Evolutionary conservation across 2,888 invertebrate species (phyloP).

Genomic region (Adela reaumurella): DNA sequence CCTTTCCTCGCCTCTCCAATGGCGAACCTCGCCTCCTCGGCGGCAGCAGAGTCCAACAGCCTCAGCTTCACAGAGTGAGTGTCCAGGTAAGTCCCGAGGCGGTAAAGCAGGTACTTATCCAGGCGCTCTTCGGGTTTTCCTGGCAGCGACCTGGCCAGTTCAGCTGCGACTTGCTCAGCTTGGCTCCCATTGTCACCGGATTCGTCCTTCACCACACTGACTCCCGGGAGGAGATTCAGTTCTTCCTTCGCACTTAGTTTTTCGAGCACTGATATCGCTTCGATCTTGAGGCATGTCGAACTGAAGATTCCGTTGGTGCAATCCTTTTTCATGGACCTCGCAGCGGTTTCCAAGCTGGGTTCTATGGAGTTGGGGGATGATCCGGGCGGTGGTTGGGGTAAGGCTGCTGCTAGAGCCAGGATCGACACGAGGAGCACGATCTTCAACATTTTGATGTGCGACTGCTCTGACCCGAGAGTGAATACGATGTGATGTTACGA

Average conservation of each 20-base stretch:
- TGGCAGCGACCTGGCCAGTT: slow-evolving; percentile 71
- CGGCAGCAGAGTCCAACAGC: slow-evolving; percentile 61
- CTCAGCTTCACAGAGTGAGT: slow-evolving; percentile 71
- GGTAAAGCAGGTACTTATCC: slow-evolving; percentile 70
- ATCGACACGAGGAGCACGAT: slow-evolving; percentile 17
- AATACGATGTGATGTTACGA: slow-evolving; percentile 40
- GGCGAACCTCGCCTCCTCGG: slow-evolving; percentile 55
- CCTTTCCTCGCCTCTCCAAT: slow-evolving; percentile 52
- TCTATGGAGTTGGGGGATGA: slow-evolving; percentile 20
- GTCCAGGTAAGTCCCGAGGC: slow-evolving; percentile 67
- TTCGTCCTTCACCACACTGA: slow-evolving; percentile 67
- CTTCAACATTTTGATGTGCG: slow-evolving; percentile 29
- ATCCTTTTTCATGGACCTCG: slow-evolving; percentile 33
- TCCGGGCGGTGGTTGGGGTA: slow-evolving; percentile 29
- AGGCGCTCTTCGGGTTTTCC: slow-evolving; percentile 72
- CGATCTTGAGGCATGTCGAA: slow-evolving; percentile 40
- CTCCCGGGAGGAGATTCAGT: slow-evolving; percentile 34
- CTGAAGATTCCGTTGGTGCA: slow-evolving; percentile 39
- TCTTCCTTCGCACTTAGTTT: slow-evolving; percentile 40
- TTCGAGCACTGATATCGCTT: slow-evolving; percentile 40
- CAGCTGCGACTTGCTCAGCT: slow-evolving; percentile 67
- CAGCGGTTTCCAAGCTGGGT: slow-evolving; percentile 22
- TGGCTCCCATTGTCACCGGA: slow-evolving; percentile 47
- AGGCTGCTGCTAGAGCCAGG: slow-evolving; percentile 21
- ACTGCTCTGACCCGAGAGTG: slow-evolving; percentile 28